These are phyloP conservation scores for Phalanger gymnotis DNA, from an alignment of 2,797 vertebrate genomes.

Conservation along the genomic window DNA sequence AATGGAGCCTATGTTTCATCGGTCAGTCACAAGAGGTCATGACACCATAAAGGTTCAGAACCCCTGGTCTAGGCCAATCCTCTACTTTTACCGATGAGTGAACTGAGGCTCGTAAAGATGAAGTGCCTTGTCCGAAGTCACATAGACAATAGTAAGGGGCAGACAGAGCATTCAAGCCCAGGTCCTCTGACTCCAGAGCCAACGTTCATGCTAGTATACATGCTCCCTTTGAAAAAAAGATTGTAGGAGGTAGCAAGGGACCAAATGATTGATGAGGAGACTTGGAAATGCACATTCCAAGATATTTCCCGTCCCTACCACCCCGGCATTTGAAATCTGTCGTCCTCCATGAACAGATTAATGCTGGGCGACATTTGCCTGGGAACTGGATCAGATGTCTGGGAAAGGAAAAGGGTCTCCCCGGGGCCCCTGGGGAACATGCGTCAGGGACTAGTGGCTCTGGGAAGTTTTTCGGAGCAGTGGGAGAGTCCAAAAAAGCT, in stretches of 20 bases:
- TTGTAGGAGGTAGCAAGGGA: background rate
- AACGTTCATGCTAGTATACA: background rate
- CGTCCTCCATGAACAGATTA: constrained; percentile 38
- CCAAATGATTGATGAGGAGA: constrained; percentile 66
- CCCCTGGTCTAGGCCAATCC: background rate
- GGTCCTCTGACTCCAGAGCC: background rate
- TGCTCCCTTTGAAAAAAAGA: background rate
- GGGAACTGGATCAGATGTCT: constrained; percentile 19
- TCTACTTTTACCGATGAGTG: background rate
- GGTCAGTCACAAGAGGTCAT: background rate
- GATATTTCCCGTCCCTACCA: constrained; percentile 50
- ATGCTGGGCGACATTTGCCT: constrained; percentile 29
- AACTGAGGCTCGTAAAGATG: background rate
- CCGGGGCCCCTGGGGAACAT: background rate
- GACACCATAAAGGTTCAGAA: background rate
- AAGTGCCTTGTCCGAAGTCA: background rate
- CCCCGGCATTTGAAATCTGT: constrained; percentile 2
- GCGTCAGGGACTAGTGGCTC: background rate
- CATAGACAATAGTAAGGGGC: background rate
- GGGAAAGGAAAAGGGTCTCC: constrained; percentile 47
- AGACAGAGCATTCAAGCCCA: background rate
- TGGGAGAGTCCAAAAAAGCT: background rate
- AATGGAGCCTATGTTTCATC: background rate
- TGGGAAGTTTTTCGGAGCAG: constrained; percentile 61
- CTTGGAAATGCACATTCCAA: constrained; percentile 50